Evolutionary conservation across 2,113 vertebrate genomes (phyloP).

Genomic region (Vicugna pacos): DNA sequence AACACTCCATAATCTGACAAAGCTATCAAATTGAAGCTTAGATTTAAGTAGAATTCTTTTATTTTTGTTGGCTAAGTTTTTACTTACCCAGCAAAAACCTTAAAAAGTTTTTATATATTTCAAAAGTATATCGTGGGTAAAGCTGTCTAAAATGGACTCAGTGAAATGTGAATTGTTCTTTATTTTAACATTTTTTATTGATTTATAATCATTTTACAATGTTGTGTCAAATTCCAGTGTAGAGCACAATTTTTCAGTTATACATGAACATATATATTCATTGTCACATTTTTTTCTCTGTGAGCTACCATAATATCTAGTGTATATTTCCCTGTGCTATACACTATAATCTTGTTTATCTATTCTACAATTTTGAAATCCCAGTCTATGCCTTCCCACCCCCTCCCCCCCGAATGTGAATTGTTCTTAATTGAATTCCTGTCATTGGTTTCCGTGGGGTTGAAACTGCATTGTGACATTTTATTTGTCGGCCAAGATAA

Average conservation of each 20-base stretch:
- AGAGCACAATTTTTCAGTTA: no score
- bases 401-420: not conserved
- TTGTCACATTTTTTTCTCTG: no score
- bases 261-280: no score
- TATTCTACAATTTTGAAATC: no score
- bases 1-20: not conserved
- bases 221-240: no score
- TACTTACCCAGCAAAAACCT: no score
- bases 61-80: not conserved
- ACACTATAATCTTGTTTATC: no score
- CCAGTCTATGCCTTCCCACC: no score
- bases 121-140: constrained; percentile 21
- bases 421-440: constrained; percentile 11
- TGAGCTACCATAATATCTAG: no score
- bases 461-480: not conserved
- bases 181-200: no score
- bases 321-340: no score
- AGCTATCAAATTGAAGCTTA: not conserved
- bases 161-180: constrained; percentile 16
- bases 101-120: not conserved
- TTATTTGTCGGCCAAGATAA: not conserved
- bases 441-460: not conserved
- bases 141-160: not conserved
- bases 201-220: no score
- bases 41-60: not conserved